A percentile compares a stretch with the other conserved stretches of the same genome.
Evolutionary conservation across 2,113 vertebrate genomes (phyloP).

Genomic region (Hippoglossus stenolepis): DNA sequence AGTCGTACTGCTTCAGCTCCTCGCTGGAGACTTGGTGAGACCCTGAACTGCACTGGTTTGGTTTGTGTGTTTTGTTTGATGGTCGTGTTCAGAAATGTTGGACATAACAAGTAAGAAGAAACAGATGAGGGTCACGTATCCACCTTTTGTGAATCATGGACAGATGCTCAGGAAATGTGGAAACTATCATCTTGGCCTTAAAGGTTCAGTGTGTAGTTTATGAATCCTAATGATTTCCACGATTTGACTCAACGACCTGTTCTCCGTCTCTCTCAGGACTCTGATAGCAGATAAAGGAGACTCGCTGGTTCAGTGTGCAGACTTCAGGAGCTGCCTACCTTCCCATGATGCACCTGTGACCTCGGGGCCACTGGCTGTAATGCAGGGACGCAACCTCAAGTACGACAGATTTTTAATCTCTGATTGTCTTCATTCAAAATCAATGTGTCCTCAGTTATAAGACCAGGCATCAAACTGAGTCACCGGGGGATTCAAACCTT

Average conservation of each 20-base stretch:
- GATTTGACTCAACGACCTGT: background rate
- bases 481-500: background rate
- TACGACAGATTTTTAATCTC: slow-evolving; percentile 64
- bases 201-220: background rate
- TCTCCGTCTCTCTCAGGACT: slow-evolving; percentile 83
- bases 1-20: slow-evolving; percentile 94
- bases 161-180: too few relatives aligned
- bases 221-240: too few relatives aligned
- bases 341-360: slow-evolving; percentile 90
- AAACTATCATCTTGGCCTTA: too few relatives aligned
- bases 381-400: slow-evolving; percentile 95
- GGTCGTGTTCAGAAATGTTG: background rate
- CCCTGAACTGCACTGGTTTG: background rate
- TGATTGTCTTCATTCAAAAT: too few relatives aligned
- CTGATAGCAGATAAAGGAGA: slow-evolving; percentile 95
- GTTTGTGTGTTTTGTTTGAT: background rate
- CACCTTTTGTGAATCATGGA: too few relatives aligned
- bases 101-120: too few relatives aligned
- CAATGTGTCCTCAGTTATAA: too few relatives aligned
- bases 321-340: slow-evolving; percentile 93
- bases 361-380: slow-evolving; percentile 92
- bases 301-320: slow-evolving; percentile 94
- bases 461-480: too few relatives aligned
- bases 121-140: too few relatives aligned
- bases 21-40: slow-evolving; percentile 85